Conservation (phyloP, 2,113 vertebrate genomes). For the Seriola quinqueradiata region DNA sequence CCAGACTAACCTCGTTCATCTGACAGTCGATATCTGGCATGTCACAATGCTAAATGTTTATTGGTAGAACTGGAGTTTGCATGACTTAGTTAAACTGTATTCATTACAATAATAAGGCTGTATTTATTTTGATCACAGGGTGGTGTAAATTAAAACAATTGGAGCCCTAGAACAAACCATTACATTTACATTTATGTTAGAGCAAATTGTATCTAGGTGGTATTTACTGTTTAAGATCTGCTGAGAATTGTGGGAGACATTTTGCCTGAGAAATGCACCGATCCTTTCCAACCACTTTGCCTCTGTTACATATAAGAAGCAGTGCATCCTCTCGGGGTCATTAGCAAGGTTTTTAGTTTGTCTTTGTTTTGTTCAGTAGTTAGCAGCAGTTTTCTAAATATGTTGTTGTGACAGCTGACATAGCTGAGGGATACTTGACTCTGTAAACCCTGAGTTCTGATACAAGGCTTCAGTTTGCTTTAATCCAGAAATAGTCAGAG, state of each 20-base stretch:
- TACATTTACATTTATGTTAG: conserved; percentile 33
- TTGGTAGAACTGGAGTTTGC: not conserved
- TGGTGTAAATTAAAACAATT: not conserved
- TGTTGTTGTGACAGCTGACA: conserved; percentile 60
- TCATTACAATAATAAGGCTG: not conserved
- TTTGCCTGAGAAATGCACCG: conserved; percentile 26
- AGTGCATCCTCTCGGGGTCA: conserved; percentile 45
- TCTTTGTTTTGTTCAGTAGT: conserved; percentile 54
- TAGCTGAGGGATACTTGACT: conserved; percentile 60
- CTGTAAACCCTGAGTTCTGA: conserved; percentile 48
- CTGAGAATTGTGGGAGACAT: conserved; percentile 26
- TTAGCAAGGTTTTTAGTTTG: conserved; percentile 41
- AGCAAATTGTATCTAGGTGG: conserved; percentile 8
- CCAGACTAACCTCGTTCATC: not conserved
- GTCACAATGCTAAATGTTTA: not conserved
- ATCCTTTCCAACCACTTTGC: conserved; percentile 51
- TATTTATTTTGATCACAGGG: not conserved
- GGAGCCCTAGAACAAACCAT: not conserved
- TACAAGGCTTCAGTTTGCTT: conserved; percentile 58
- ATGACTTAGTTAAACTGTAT: not conserved
- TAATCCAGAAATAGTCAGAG: conserved; percentile 72
- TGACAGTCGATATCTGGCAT: not conserved
- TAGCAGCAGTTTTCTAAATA: conserved; percentile 58
- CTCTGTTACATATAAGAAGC: conserved; percentile 25
- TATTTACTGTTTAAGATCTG: conserved; percentile 23